Base-by-base conservation (phyloP, 2,888 invertebrate genomes). In the Gerris lacustris region DNA sequence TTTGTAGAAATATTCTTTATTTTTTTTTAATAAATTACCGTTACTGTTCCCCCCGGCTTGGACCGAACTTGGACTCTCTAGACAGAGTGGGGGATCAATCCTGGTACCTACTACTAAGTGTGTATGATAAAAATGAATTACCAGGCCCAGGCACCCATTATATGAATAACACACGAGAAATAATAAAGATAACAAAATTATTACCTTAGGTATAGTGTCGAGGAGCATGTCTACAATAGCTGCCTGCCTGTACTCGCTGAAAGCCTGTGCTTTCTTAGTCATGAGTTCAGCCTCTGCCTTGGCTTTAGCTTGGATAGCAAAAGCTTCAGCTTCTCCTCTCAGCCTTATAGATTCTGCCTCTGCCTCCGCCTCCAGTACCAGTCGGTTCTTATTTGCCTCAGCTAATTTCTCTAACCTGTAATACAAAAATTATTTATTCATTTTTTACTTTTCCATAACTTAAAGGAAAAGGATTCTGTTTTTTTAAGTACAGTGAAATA, bases 191-290 rank as follows among this genome's bases (percentile, higher is more conserved):
- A 55, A 5, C 2, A 55, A 11, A 55, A 55, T 15, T 31, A 70
- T 71, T 80, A 96, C 96, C 88, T 95, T 96, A 18, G 97, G 97
- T 78, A 98, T 82, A 63, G 93, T 91, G 71, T 96, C 95, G 73
- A 98, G 86, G 79, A 96, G 88, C 96, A 98, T 97, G 79, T 97
- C 96, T 72, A 94, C 88, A 90, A 95, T 92, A 11, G 96, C 95
- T 47, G 96, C 95, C 69, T 91, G 94, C 76, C 95, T 92, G 81
- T 97, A 98, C 79, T 96, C 95, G 79, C 91, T 92, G 90, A 92
- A 97, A 17, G 98, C 97, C 77, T 96, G 96, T 0, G 96, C 97
- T 79, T 97, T 98, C 83, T 94, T 94, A 0, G 91, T 87, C 94
- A 97, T 96, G 82, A 96, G 96, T 80, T 94, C 95, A 0, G 96